Conservation (phyloP, 2,113 vertebrate species). For the Crotalus viridis region DNA sequence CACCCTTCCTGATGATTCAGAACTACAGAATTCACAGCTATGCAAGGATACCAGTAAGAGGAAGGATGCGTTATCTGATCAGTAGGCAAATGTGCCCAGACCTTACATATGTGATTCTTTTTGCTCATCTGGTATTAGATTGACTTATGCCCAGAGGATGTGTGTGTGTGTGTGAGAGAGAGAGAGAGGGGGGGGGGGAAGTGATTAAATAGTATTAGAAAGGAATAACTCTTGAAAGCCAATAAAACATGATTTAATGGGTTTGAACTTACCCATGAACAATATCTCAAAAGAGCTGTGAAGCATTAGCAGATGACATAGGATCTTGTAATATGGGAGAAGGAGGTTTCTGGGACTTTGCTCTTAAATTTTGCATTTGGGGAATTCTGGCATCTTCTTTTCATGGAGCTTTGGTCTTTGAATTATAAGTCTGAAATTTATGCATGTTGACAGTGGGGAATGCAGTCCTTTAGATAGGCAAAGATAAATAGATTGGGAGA, state of each 20-base stretch:
- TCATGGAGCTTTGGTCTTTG: not conserved
- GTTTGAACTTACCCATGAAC: not conserved
- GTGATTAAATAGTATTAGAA: not conserved
- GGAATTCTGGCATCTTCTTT: not conserved
- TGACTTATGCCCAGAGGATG: not conserved
- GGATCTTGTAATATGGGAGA: not conserved
- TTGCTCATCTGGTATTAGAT: not conserved
- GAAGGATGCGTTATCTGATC: not conserved
- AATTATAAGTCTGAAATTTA: not conserved
- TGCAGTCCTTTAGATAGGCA: not conserved
- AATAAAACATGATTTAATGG: not conserved
- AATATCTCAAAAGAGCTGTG: not conserved
- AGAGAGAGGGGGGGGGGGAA: no score
- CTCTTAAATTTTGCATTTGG: not conserved
- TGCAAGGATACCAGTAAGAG: not conserved
- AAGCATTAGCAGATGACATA: not conserved
- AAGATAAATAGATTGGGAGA: not conserved
- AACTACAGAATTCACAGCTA: not conserved
- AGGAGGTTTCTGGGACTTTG: not conserved
- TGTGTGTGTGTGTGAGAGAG: not conserved
- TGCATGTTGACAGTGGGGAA: not conserved
- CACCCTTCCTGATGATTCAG: not conserved
- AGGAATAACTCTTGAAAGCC: not conserved
- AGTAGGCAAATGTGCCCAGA: not conserved
- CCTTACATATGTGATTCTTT: not conserved